Evolutionary conservation across 2,113 vertebrate genomes (phyloP).

Genomic region (Pedetes capensis): DNA sequence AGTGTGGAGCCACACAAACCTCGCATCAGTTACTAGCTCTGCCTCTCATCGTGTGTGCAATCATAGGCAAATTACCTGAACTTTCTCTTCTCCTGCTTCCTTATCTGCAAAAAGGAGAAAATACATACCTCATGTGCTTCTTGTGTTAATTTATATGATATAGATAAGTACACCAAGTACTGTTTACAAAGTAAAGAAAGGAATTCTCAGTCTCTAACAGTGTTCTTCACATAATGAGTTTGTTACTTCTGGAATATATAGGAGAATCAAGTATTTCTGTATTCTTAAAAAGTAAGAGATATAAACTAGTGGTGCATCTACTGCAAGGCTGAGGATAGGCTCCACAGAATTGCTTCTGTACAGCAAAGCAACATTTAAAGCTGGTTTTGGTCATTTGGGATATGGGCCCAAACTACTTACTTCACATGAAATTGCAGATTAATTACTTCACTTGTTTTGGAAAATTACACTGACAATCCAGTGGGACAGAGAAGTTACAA

Average conservation of each 20-base stretch:
- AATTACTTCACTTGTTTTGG: constrained; percentile 20
- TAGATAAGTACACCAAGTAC: background rate
- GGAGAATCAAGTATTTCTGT: constrained; percentile 5
- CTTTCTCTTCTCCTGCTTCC: background rate
- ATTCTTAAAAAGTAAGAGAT: background rate
- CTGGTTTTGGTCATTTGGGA: background rate
- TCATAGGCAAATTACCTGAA: background rate
- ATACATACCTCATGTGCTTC: constrained; percentile 3
- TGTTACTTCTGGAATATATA: background rate
- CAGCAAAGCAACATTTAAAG: background rate
- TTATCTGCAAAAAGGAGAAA: background rate
- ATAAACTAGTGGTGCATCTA: background rate
- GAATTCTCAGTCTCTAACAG: background rate
- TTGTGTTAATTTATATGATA: background rate
- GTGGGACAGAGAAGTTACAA: constrained; percentile 13
- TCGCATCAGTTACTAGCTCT: background rate
- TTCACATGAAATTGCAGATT: constrained; percentile 28
- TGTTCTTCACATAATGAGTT: background rate
- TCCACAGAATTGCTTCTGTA: background rate
- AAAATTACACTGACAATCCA: constrained; percentile 8
- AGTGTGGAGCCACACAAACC: background rate
- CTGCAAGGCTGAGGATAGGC: background rate
- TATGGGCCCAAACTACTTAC: background rate
- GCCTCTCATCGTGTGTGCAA: background rate
- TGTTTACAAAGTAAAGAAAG: background rate